Evolutionary conservation across 2,113 vertebrate species (phyloP), one percentile per base, ranked within the genome.

Genomic region (Ploceus nigricollis): DNA sequence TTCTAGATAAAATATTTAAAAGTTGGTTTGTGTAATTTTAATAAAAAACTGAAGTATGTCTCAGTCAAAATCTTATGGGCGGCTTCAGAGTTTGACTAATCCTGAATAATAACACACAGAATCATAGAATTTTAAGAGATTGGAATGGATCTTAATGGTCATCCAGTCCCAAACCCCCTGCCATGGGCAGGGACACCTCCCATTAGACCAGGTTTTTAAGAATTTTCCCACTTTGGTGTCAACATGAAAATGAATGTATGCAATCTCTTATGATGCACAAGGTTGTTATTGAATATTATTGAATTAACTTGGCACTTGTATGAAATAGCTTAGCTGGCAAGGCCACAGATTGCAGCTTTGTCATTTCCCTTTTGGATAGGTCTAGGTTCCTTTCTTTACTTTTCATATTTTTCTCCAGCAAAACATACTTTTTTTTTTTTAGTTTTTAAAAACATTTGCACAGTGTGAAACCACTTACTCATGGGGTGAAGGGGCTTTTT

Each of bases 221-320:
- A 65, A 16, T 25, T 86, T 80, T n/a, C 31, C 25, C 9, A 9
- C 42, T 70, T 73, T 90, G 15, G 3, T 63, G n/a, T 44, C 22
- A 81, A 48, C 22, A 35, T 58, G 33, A 5, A 63, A 85, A 90
- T 40, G 7, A 39, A 28, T 37, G 3, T 47, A 13, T 58, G 27
- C 30, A n/a, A 1, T 45, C 13, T 90, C 10, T 39, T 33, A 39
- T 27, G 18, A 35, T 24, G 33, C 1, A 3, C 1, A 0, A 7
- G 19, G 22, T 53, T 82, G 13, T 51, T 80, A 31, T 10, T 80
- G 53, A 82, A 64, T 58, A 20, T 40, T 39, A 13, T 2, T 63
- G 35, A 76, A 13, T 69, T 73, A 19, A 27, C 13, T 8, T 35
- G 30, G 17, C 23, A 45, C 6, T 77, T 7, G 1, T 11, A n/a